Evolutionary conservation across 2,113 vertebrate genomes (phyloP).

Genomic region (Laticauda colubrina): DNA sequence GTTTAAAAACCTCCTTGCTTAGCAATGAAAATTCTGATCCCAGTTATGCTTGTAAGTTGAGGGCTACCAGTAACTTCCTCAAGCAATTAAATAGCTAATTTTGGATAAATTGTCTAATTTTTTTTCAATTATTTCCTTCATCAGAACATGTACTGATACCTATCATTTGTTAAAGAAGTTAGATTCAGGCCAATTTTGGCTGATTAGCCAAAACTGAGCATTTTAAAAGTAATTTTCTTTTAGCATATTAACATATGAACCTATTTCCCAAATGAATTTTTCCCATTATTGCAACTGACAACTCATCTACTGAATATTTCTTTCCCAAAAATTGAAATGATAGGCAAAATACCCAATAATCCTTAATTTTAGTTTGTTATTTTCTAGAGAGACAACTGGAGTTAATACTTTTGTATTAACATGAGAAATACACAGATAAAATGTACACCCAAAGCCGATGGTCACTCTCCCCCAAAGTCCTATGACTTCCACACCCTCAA

Average conservation of each 20-base stretch:
- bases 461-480: no score
- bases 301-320: neutral
- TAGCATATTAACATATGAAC: neutral
- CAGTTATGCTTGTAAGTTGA: no score
- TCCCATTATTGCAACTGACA: neutral
- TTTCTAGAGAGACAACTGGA: neutral
- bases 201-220: neutral
- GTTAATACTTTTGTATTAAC: neutral
- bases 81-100: neutral
- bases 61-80: neutral
- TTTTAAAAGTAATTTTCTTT: neutral
- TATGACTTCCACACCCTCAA: no score
- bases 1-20: no score
- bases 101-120: neutral
- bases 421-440: neutral
- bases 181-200: neutral
- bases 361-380: neutral
- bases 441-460: neutral
- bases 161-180: neutral
- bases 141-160: neutral
- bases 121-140: neutral
- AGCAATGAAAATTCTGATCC: no score
- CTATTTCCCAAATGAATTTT: neutral
- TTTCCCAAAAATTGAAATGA: neutral
- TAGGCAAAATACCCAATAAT: neutral